A percentile compares a stretch with the other conserved stretches of the same genome.
phyloP scores from a whole-genome alignment of 2,113 vertebrate genomes.

The Lagopus leucura region DNA sequence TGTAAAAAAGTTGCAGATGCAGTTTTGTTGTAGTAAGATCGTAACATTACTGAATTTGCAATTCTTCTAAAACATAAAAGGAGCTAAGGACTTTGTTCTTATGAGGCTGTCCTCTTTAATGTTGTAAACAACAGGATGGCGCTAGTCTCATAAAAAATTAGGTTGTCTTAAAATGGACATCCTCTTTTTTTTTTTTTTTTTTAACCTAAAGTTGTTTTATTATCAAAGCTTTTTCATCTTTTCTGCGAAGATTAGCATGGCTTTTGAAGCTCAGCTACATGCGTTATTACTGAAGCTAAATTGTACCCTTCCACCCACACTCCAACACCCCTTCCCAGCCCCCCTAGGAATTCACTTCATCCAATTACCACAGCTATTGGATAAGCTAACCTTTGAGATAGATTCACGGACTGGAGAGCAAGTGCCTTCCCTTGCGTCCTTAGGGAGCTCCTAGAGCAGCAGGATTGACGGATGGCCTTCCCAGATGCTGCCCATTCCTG shows the following conservation, averaged over 20 bases:
- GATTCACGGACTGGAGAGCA: background rate
- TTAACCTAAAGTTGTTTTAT: background rate
- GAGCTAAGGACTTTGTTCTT: background rate
- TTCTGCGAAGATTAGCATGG: background rate
- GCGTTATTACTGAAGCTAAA: background rate
- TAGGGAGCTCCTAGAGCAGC: background rate
- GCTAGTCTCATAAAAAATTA: background rate
- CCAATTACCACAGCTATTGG: background rate
- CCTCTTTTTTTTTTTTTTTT: background rate
- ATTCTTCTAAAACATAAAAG: background rate
- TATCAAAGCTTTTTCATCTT: background rate
- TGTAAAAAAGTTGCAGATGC: background rate
- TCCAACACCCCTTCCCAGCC: background rate
- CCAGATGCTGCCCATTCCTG: background rate
- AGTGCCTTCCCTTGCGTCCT: background rate
- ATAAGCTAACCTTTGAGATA: background rate
- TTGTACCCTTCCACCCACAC: background rate
- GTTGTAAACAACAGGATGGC: background rate
- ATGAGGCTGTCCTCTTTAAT: background rate
- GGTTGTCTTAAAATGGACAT: background rate
- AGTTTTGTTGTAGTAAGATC: background rate
- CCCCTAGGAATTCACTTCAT: background rate
- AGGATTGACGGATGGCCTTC: background rate
- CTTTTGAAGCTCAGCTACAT: background rate
- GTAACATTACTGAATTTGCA: background rate